phyloP scores from a whole-genome alignment of 2,888 invertebrate genomes.

The Pogonocherus hispidulus region DNA sequence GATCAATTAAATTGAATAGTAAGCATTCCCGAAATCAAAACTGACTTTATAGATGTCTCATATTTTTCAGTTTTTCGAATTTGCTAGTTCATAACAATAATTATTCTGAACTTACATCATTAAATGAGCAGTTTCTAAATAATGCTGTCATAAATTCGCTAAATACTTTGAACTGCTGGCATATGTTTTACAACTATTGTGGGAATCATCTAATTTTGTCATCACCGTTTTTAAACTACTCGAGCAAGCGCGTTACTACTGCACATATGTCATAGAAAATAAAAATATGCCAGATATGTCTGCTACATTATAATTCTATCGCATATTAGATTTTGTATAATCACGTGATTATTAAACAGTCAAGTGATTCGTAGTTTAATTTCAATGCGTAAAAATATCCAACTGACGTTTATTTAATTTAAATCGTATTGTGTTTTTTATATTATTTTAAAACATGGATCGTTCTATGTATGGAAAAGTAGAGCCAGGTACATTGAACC shows the following conservation, averaged over 20 bases:
- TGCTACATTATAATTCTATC: slow-evolving; percentile 40
- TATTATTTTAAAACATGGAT: slow-evolving; percentile 75
- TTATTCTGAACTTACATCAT: too few relatives aligned
- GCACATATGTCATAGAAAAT: slow-evolving; percentile 50
- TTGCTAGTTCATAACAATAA: too few relatives aligned
- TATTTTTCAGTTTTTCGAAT: too few relatives aligned
- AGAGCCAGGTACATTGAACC: slow-evolving; percentile 86
- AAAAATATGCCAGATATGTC: slow-evolving; percentile 58
- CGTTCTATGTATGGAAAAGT: slow-evolving; percentile 92
- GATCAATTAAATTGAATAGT: too few relatives aligned
- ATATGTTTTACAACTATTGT: slow-evolving; percentile 53
- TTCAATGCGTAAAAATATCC: slow-evolving; percentile 21
- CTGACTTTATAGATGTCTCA: too few relatives aligned
- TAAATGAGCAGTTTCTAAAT: too few relatives aligned
- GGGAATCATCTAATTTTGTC: slow-evolving; percentile 61
- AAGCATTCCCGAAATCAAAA: too few relatives aligned
- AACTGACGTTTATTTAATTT: slow-evolving; percentile 42
- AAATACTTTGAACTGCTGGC: slow-evolving; percentile 25
- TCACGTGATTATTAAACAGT: slow-evolving; percentile 40
- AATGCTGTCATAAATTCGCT: too few relatives aligned
- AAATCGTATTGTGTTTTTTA: slow-evolving; percentile 26
- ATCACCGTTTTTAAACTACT: slow-evolving; percentile 39
- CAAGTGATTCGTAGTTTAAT: slow-evolving; percentile 30
- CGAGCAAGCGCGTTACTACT: slow-evolving; percentile 51
- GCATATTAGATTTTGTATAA: slow-evolving; percentile 21